Percentiles rank a stretch among this genome's conserved stretches.
Conservation (phyloP, 2,888 invertebrate genomes). For the Hermaeophaga mercurialis region DNA sequence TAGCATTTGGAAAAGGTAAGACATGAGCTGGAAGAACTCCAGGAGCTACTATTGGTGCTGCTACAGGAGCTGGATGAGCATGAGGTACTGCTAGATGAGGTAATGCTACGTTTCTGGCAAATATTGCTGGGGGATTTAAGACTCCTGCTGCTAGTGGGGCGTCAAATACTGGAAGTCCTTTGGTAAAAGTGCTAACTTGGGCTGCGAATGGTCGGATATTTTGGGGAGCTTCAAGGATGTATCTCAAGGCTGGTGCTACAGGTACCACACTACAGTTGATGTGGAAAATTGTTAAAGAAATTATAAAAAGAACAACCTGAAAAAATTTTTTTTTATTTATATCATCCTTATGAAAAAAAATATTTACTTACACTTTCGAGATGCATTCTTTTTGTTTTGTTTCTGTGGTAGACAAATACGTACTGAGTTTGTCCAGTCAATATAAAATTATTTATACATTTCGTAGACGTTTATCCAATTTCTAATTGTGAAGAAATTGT, state of each 20-base stretch:
- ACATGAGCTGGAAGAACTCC: constrained; percentile 18
- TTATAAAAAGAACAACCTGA: background rate
- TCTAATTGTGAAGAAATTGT: constrained; percentile 19
- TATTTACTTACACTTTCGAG: constrained; percentile 17
- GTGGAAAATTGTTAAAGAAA: constrained; percentile 15
- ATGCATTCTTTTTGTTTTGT: constrained; percentile 3
- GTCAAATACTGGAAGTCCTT: constrained; percentile 58
- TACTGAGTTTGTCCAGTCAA: background rate
- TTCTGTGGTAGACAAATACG: background rate
- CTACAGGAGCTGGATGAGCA: background rate
- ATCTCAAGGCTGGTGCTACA: constrained; percentile 40
- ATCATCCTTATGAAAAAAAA: too few species aligned
- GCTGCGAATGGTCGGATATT: constrained; percentile 68
- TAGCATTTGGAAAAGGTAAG: constrained; percentile 30
- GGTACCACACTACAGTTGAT: constrained; percentile 34
- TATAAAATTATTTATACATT: constrained; percentile 4
- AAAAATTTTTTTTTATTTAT: background rate
- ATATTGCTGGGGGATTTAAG: constrained; percentile 39
- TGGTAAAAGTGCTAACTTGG: constrained; percentile 62
- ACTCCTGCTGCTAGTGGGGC: constrained; percentile 51
- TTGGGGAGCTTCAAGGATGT: constrained; percentile 63
- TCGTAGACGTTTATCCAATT: constrained; percentile 1
- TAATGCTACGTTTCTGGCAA: constrained; percentile 5
- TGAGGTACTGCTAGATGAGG: background rate
- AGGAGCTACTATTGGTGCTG: background rate